Evolutionary conservation across 2,113 vertebrate species (phyloP), one percentile per base, ranked within the genome.

Genomic region (Ursus arctos): DNA sequence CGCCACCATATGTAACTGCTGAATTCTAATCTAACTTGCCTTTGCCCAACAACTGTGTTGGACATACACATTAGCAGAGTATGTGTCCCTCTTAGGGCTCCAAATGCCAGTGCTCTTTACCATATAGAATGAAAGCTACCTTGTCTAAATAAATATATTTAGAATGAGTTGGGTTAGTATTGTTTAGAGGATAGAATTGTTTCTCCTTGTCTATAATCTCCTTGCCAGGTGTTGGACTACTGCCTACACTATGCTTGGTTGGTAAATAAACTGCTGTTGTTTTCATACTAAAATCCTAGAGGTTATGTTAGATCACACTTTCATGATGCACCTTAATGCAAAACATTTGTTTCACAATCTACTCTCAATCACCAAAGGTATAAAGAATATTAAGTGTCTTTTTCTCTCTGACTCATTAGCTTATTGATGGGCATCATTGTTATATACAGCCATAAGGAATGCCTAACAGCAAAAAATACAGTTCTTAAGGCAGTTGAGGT

Each of bases 401-500:
- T 85, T 96, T 88, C 69, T 95, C 83, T 95, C n/a, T 94, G 80
- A 91, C 36, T 94, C 88, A 88, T 96, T 97, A 94, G 43, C 13
- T 94, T 86, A 92, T 92, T 93, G 95, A 83, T 88, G 49, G 74
- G 6, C 72, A 43, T 91, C 72, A 43, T 88, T 43, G 59, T 77
- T 97, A 82, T 72, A 12, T 28, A 55, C 49, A 51, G 4, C 28
- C 61, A 3, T 69, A 95, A 81, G 13, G 33, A 97, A 65, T 49
- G 21, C 6, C 47, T 92, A 74, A 61, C 4, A 59, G 14, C 0
- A 16, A 96, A 28, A 94, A 61, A 65, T 18, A 53, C 1, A 84
- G 8, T 57, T 61, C 40, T 76, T 65, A 94, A 95, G 19, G 36
- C n/a, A 74, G 14, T 51, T 2, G 8, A 63, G 18, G 14, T 80